Percentiles rank a stretch among this genome's conserved stretches.
phyloP scores from a whole-genome alignment of 2,888 invertebrate genomes.

The Pyrgus malvae region DNA sequence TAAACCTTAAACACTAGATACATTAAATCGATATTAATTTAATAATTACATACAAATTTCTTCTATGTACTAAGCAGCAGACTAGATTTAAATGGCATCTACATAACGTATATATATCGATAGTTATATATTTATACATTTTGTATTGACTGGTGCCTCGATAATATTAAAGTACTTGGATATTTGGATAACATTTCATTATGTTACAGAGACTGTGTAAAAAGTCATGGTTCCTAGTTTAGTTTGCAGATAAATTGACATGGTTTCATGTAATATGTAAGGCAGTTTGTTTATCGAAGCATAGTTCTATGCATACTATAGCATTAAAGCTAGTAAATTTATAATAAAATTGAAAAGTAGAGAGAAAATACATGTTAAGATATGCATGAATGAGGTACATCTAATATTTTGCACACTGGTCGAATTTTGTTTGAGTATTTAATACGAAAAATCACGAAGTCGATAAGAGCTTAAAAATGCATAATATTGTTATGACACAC shows the following conservation, averaged over 20 bases:
- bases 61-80: slow-evolving; percentile 66
- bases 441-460: too few relatives aligned
- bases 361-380: neutral
- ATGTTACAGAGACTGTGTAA: slow-evolving; percentile 6
- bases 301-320: too few relatives aligned
- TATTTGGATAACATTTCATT: neutral
- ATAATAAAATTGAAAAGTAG: too few relatives aligned
- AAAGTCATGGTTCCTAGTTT: too few relatives aligned
- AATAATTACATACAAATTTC: slow-evolving; percentile 60
- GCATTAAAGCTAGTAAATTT: too few relatives aligned
- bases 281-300: neutral
- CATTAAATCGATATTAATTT: slow-evolving; percentile 47
- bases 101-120: slow-evolving; percentile 52
- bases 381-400: neutral
- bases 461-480: too few relatives aligned
- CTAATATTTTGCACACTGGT: too few relatives aligned
- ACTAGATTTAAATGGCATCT: slow-evolving; percentile 76
- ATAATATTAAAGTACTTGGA: slow-evolving; percentile 37
- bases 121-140: slow-evolving; percentile 48
- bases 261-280: neutral
- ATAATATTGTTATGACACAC: too few relatives aligned
- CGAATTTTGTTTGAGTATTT: too few relatives aligned
- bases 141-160: slow-evolving; percentile 33
- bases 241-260: too few relatives aligned
- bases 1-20: slow-evolving; percentile 58